These are phyloP conservation scores for Notocelia uddmanniana DNA, from an alignment of 2,888 invertebrate genomes.

Conservation along the genomic window DNA sequence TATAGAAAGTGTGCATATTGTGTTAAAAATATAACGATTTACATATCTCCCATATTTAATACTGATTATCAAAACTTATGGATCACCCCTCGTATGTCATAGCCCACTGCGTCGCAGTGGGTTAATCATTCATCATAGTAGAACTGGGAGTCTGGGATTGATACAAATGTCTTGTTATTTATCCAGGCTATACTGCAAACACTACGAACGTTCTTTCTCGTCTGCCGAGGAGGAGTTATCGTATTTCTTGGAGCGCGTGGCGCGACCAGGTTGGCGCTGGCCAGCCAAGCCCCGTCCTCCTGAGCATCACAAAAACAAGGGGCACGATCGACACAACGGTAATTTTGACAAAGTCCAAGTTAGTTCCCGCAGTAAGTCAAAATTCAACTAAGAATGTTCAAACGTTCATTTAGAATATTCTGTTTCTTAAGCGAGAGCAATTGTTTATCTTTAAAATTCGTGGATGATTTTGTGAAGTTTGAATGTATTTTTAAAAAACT, in stretches of 20 bases:
- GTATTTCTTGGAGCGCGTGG: conserved; percentile 92
- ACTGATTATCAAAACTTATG: no score
- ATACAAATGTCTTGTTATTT: neutral
- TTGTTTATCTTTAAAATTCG: neutral
- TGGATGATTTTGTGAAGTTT: neutral
- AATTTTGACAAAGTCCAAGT: conserved; percentile 37
- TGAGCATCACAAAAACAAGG: conserved; percentile 88
- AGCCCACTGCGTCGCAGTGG: no score
- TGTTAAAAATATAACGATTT: no score
- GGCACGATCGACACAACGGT: conserved; percentile 78
- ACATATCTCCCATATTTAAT: no score
- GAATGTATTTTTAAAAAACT: neutral
- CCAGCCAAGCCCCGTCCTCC: conserved; percentile 88
- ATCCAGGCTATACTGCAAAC: conserved; percentile 90
- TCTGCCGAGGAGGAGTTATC: conserved; percentile 91
- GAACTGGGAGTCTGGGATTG: no score
- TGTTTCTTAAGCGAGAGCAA: neutral
- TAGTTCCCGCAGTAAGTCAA: no score
- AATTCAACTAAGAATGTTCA: neutral
- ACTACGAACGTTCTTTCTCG: conserved; percentile 88
- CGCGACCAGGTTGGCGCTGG: conserved; percentile 95
- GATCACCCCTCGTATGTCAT: no score
- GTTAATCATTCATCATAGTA: neutral
- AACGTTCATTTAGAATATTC: neutral
- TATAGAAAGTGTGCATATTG: no score